Conservation (phyloP, 2,888 invertebrate genomes). For the Eumerus sabulonum region DNA sequence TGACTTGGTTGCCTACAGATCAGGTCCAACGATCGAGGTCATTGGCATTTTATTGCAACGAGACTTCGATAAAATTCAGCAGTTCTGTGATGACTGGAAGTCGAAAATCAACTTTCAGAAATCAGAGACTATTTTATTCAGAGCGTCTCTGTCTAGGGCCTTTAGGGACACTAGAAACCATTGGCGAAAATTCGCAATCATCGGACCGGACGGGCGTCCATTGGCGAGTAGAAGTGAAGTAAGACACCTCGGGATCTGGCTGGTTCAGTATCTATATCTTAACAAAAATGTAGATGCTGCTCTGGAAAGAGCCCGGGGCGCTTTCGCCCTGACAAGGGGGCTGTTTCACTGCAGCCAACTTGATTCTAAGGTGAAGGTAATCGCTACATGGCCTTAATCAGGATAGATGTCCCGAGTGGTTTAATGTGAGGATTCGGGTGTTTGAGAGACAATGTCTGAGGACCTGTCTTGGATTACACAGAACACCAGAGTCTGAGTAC, state of each 20-base stretch:
- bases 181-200: background rate
- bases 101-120: conserved; percentile 2
- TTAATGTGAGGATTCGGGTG: too few relatives aligned
- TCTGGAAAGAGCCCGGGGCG: too few relatives aligned
- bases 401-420: too few relatives aligned
- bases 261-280: background rate
- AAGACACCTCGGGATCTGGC: background rate
- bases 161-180: background rate
- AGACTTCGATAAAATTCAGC: conserved; percentile 1
- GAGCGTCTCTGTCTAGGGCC: background rate
- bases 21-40: conserved; percentile 1
- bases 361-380: too few relatives aligned
- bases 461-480: too few relatives aligned
- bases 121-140: conserved; percentile 1
- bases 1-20: background rate
- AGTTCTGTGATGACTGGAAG: background rate
- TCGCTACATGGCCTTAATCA: too few relatives aligned
- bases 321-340: too few relatives aligned
- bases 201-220: background rate
- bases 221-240: background rate
- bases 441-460: too few relatives aligned
- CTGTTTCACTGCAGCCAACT: too few relatives aligned
- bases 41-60: background rate
- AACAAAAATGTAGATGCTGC: background rate
- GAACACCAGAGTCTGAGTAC: too few relatives aligned